Percentiles rank a stretch among this genome's conserved stretches.
Conservation (phyloP, 2,113 vertebrate genomes). For the Oxygymnocypris stewartii region DNA sequence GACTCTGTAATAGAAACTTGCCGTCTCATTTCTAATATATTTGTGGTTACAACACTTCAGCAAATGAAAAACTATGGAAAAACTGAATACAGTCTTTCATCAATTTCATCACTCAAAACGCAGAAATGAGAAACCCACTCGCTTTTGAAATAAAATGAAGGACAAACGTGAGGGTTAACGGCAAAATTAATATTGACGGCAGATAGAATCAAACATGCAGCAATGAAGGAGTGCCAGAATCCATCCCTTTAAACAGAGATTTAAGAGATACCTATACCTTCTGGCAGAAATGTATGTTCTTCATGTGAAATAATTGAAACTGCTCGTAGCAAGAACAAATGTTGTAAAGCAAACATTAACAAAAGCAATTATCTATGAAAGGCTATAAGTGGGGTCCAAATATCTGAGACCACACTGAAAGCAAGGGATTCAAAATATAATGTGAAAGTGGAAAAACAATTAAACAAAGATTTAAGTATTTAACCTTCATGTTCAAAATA, state of each 20-base stretch:
- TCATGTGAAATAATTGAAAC: background rate
- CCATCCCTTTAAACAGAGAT: background rate
- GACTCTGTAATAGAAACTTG: background rate
- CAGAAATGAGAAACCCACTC: background rate
- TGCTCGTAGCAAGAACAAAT: background rate
- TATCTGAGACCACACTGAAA: background rate
- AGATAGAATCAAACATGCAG: conserved; percentile 14
- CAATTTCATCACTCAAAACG: background rate
- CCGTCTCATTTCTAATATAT: background rate
- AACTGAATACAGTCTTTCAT: background rate
- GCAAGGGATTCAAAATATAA: background rate
- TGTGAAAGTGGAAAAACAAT: background rate
- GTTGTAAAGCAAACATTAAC: conserved; percentile 11
- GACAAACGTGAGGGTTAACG: conserved; percentile 1
- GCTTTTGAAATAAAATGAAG: conserved; percentile 9
- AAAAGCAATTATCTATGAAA: background rate
- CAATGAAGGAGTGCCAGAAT: background rate
- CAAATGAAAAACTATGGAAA: background rate
- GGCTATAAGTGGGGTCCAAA: background rate
- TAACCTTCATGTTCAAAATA: background rate
- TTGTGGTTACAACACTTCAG: background rate
- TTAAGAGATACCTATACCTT: background rate
- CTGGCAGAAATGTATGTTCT: background rate
- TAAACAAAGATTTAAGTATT: background rate
- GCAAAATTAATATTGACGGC: background rate